phyloP scores from a whole-genome alignment of 2,113 vertebrate species.

The Scytalopus superciliaris region DNA sequence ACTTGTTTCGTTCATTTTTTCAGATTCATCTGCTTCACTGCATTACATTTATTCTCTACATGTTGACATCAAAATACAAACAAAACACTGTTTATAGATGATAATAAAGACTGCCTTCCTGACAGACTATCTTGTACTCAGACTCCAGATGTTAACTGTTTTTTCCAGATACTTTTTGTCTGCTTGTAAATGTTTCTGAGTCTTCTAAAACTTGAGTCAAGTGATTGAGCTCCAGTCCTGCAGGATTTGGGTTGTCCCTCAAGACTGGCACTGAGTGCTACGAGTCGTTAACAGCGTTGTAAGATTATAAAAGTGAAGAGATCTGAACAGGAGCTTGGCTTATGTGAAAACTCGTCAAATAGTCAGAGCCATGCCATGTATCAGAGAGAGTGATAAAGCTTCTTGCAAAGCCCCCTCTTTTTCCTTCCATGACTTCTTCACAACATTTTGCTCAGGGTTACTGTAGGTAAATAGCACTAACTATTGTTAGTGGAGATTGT shows the following conservation, averaged over 20 bases:
- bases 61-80: not conserved
- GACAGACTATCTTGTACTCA: not conserved
- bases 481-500: too few species aligned
- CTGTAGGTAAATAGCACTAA: not conserved
- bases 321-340: not conserved
- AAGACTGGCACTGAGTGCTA: not conserved
- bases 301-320: not conserved
- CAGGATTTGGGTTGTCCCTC: not conserved
- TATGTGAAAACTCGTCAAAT: not conserved
- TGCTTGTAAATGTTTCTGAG: not conserved
- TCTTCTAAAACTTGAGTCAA: not conserved
- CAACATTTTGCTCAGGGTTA: not conserved
- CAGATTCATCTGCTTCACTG: not conserved
- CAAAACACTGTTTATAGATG: not conserved
- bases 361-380: fast-evolving
- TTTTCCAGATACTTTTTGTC: not conserved
- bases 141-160: not conserved
- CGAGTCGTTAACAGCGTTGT: fast-evolving
- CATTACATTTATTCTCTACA: not conserved
- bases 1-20: not conserved
- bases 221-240: not conserved
- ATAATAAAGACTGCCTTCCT: not conserved
- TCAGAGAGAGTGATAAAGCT: not conserved
- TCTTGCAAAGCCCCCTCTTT: not conserved
- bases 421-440: not conserved